phyloP scores from a whole-genome alignment of 2,888 invertebrate genomes.

The Trissolcus japonicus region DNA sequence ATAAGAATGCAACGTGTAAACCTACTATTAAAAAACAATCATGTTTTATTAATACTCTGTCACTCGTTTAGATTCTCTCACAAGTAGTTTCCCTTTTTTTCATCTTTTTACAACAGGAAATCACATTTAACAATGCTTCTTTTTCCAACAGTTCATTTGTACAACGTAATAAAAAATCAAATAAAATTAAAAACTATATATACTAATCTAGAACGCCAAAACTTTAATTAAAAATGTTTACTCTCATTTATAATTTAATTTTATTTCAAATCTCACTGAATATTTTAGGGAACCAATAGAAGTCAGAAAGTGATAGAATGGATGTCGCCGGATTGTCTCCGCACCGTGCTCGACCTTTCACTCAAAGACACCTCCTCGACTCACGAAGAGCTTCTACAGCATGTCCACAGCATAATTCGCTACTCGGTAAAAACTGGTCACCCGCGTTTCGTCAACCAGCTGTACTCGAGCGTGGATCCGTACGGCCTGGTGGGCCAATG shows the following conservation, averaged over 20 bases:
- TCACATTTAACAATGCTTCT: too few relatives aligned
- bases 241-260: neutral
- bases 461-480: constrained; percentile 90
- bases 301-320: constrained; percentile 88
- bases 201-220: too few relatives aligned
- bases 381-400: constrained; percentile 82
- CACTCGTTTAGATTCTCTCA: too few relatives aligned
- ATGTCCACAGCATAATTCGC: constrained; percentile 84
- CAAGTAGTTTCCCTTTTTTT: too few relatives aligned
- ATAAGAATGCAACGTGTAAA: too few relatives aligned
- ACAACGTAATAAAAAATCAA: too few relatives aligned
- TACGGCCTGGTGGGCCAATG: constrained; percentile 90
- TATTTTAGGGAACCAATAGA: constrained; percentile 80
- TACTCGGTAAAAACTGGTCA: constrained; percentile 94
- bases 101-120: too few relatives aligned
- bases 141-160: too few relatives aligned
- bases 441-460: constrained; percentile 92
- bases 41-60: too few relatives aligned
- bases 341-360: constrained; percentile 82
- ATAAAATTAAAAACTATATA: too few relatives aligned
- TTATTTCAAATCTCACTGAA: neutral
- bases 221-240: too few relatives aligned
- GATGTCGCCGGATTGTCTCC: constrained; percentile 85
- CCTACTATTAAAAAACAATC: too few relatives aligned
- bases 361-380: constrained; percentile 80